Conservation (phyloP, 1,140 invertebrate species). For the Tetramorium alpestre region DNA sequence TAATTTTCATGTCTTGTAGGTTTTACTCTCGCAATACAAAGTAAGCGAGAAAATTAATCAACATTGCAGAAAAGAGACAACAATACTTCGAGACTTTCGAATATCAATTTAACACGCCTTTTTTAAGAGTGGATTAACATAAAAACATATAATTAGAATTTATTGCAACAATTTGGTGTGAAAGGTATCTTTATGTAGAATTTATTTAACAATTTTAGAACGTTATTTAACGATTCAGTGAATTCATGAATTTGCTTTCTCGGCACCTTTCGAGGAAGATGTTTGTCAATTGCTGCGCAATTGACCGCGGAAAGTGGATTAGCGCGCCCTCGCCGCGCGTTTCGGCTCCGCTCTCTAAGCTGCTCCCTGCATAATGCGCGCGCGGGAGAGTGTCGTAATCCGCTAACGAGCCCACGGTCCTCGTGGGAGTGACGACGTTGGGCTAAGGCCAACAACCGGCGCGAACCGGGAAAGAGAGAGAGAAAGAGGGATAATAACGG, state of each 20-base stretch:
- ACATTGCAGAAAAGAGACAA: too few species aligned
- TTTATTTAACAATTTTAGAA: background rate
- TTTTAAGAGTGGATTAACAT: background rate
- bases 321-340: conserved; percentile 3
- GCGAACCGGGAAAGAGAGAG: conserved; percentile 2
- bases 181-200: background rate
- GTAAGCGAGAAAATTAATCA: too few species aligned
- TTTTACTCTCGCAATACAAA: too few species aligned
- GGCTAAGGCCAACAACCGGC: conserved; percentile 24
- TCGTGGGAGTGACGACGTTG: conserved; percentile 64
- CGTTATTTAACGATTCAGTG: too few species aligned
- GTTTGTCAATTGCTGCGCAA: conserved; percentile 14
- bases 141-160: background rate
- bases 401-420: conserved; percentile 61
- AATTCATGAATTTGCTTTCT: background rate
- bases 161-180: background rate
- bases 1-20: too few species aligned
- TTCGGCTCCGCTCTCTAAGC: conserved; percentile 34
- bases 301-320: conserved; percentile 25
- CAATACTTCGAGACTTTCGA: too few species aligned
- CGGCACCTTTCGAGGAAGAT: background rate
- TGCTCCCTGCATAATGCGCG: conserved; percentile 16
- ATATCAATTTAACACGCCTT: too few species aligned
- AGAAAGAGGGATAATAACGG: conserved; percentile 61
- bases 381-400: conserved; percentile 50